Evolutionary conservation across 1,140 invertebrate genomes (phyloP), one percentile per base, ranked within the genome.

Genomic region (Drosophila ambigua): DNA sequence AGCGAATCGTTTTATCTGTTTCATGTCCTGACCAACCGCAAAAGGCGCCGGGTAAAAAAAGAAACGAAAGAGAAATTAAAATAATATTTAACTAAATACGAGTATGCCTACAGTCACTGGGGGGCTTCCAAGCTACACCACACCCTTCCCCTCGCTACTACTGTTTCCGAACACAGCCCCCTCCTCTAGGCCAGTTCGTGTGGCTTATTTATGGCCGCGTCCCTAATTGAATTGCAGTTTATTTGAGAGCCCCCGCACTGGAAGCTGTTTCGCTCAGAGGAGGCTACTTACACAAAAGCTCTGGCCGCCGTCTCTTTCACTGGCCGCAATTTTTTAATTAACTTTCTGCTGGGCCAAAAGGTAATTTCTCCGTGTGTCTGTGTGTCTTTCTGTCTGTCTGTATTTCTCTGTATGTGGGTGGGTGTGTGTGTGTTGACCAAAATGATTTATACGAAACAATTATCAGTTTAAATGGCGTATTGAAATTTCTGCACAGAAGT

Each of bases 201-300:
- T 69, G 83, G 74, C 69, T 73, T 87, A 87, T 87, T 87, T 88
- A 87, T 87, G 83, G 64, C 60, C 72, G 53, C 60, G 79, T 68
- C 75, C 83, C 76, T 87, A 87, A 87, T 87, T 87, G 83, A 87
- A 87, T 87, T 88, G 83, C 84, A 87, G 79, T 87, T 87, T 87
- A 88, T 87, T 87, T 83, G 82, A 65, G 59, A 39, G 35, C 35
- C 11, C 35, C 35, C 31, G 44, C 52, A 24, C 48, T 16, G 49
- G 55, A 26, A 54, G 23, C 53, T 31, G 35, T 13, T 13, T 39
- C 11, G 35, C 35, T 13, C 35, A 4, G 35, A 39, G 31, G 53
- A 24, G 64, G 79, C 79, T 88, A 82, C 82, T 85, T 85, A 77
- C 51, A 81, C 82, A 87, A 87, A 88, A 82, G 81, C 68, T 20